Evolutionary conservation across 1,140 invertebrate species (phyloP).

Genomic region (Papilio dardanus): DNA sequence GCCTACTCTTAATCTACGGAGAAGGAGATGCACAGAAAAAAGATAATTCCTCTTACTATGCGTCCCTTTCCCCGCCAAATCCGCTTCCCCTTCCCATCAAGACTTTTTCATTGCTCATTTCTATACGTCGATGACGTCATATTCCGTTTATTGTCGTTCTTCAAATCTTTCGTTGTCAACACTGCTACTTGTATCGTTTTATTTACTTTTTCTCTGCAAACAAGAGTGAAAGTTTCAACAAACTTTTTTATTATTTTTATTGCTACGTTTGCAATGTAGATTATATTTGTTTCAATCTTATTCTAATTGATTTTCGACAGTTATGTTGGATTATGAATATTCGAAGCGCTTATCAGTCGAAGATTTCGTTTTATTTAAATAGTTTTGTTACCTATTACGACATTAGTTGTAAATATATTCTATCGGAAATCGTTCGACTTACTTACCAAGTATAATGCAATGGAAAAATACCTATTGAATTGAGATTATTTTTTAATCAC

Average conservation of each 20-base stretch:
- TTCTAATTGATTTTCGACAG: neutral
- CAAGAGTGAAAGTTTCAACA: neutral
- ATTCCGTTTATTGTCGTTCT: no score
- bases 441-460: conserved; percentile 1
- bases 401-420: conserved; percentile 6
- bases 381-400: neutral
- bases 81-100: no score
- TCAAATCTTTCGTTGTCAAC: no score
- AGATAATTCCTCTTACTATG: no score
- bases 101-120: no score
- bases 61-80: no score
- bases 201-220: neutral
- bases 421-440: neutral
- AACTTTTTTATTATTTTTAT: neutral
- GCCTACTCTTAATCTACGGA: no score
- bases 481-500: neutral
- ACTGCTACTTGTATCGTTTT: neutral
- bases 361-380: neutral
- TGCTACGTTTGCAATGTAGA: no score
- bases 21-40: no score
- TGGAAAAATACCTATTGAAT: neutral
- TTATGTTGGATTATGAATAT: neutral
- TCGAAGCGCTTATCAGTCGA: neutral
- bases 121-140: no score
- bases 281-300: neutral